Evolutionary conservation across 2,113 vertebrate genomes (phyloP), one percentile per base, ranked within the genome.

Genomic region (Mola mola): DNA sequence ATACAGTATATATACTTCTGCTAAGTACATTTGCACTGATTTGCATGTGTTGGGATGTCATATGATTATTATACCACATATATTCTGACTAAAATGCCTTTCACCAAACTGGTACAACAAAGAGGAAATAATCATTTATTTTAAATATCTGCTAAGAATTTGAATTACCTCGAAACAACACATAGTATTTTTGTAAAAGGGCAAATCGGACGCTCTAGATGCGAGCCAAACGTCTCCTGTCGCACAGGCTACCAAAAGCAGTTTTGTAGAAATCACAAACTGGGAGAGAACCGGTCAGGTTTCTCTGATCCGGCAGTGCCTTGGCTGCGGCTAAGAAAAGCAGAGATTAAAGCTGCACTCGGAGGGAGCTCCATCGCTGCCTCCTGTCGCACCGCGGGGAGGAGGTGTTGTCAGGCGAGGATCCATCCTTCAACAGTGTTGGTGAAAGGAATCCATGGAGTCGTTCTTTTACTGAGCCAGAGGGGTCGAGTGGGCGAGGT

Each of bases 391-490:
- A 17, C 21, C 0, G 38, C 9, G 15, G 16, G 40, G 64, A 34
- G 65, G 69, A 34, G 59, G 73, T 22, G 63, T 64, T 66, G 79
- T 79, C 59, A 72, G 73, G 71, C 75, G 34, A 83, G 83, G 82
- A 82, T 68, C 51, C 72, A 58, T 81, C 75, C 78, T 69, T 75
- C 66, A 84, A 79, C 91, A 38, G 93, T 91, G 88, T 88, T 95
- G 95, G 95, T 93, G 95, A 96, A 95, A 97, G 95, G 94, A 92
- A 90, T 93, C 75, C 60, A 52, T 70, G 74, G 75, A 87, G 83
- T 87, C 13, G 41, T 71, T 74, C 66, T 82, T 79, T 74, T 60
- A 67, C 47, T 56, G 28, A 62, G 76, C 80, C 78, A 75, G 71
- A 84, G 79, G 78, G 84, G 22, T 16, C 3, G 56, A 79, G 76